These are phyloP conservation scores for Apamea crenata DNA, from an alignment of 2,888 invertebrate genomes.

Conservation along the genomic window DNA sequence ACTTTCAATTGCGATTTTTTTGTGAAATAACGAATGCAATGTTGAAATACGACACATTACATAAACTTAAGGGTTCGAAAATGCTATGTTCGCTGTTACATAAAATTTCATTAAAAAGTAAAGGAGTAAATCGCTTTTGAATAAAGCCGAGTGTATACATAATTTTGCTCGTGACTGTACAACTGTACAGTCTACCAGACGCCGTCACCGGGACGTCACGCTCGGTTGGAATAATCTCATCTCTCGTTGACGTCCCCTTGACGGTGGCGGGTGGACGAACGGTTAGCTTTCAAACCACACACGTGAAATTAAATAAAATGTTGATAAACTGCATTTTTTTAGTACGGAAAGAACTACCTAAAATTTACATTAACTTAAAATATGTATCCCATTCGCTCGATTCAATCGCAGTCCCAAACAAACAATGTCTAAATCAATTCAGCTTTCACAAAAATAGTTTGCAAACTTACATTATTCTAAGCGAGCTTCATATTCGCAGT, in stretches of 20 bases:
- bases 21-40: no score
- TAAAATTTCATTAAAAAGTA: no score
- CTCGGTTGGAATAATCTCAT: neutral
- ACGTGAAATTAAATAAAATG: neutral
- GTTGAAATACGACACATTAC: no score
- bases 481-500: constrained; percentile 1
- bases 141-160: no score
- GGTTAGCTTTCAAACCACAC: neutral
- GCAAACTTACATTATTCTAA: constrained; percentile 29
- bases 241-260: neutral
- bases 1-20: no score
- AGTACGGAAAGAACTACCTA: neutral
- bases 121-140: no score
- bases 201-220: neutral
- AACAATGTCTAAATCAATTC: neutral
- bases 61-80: no score
- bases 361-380: neutral
- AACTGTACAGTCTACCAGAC: neutral
- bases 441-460: neutral
- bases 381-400: no score
- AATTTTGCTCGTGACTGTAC: no score
- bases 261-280: neutral
- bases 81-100: no score
- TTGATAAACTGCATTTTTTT: neutral
- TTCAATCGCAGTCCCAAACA: no score